These are phyloP conservation scores for Datnioides undecimradiatus DNA, from an alignment of 2,113 vertebrate genomes.

Conservation along the genomic window DNA sequence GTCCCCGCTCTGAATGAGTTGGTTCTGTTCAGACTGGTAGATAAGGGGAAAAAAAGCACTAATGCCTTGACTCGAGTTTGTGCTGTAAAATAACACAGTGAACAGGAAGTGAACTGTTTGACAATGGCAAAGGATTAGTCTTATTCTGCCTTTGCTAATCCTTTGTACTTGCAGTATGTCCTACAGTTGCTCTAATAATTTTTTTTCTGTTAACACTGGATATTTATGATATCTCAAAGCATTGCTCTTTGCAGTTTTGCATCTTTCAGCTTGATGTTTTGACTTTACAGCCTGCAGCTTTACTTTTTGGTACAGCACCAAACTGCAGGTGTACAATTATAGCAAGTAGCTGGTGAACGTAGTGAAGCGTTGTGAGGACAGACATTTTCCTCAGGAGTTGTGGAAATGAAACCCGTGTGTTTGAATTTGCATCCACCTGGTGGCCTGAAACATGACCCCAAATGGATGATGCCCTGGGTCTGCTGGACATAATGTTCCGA, in stretches of 20 bases:
- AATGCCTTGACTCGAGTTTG: not conserved
- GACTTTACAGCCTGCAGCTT: not conserved
- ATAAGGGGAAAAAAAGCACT: not conserved
- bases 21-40: not conserved
- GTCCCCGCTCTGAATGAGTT: slow-evolving; percentile 2
- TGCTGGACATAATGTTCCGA: too few relatives aligned
- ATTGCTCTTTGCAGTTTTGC: not conserved
- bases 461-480: not conserved
- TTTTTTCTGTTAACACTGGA: not conserved
- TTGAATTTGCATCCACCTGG: not conserved
- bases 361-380: too few relatives aligned
- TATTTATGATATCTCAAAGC: not conserved
- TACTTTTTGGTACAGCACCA: not conserved
- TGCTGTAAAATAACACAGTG: not conserved
- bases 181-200: not conserved
- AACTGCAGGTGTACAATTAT: not conserved
- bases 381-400: too few relatives aligned
- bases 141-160: not conserved
- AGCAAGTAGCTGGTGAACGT: not conserved
- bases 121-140: not conserved
- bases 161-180: not conserved
- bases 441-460: not conserved
- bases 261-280: not conserved
- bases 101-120: not conserved
- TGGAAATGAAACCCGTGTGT: too few relatives aligned